Evolutionary conservation across 2,113 vertebrate genomes (phyloP), one percentile per base, ranked within the genome.

Genomic region (Psilopsiagon aurifrons): DNA sequence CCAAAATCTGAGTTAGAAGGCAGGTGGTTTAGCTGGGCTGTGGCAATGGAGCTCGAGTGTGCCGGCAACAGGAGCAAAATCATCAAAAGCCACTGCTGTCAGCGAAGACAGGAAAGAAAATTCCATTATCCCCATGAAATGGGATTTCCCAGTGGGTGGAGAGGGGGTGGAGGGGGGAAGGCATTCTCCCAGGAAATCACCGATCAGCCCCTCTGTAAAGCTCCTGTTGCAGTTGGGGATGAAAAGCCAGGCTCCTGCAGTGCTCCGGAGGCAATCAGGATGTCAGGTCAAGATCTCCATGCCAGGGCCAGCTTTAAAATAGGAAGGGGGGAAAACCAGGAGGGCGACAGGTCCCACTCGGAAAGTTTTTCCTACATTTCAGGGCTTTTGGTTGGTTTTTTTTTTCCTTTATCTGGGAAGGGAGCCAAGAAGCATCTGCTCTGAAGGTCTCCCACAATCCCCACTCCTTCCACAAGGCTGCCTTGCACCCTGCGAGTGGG

Each of bases 291-390:
- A 11, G 49, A 17, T 49, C 22, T 49, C 28, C 0, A 22, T 13
- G 22, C n/a, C 17, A 4, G 24, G n/a, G 7, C 17, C 5, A 7
- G 41, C 19, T 64, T 73, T 49, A 24, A 64, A 17, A 13, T 1
- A 2, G 23, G n/a, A 57, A 46, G 9, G 7, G 10, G 60, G 22
- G 66, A 71, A 83, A 79, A 17, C 35, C 1, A 0, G 41, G 63
- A 80, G 37, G 54, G 19, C 1, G 4, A 11, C 2, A 1, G 31
- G n/a, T 89, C 22, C 89, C 17, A 1, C 24, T 18, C 0, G 5
- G 60, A n/a, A 92, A 92, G 44, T 39, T 47, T 28, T 16, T 8
- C 19, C 23, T 71, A 20, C 5, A 1, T 78, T 73, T 71, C 1
- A 7, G 10, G 19, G 2, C 18, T 35, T 35, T 10, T n/a, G n/a